Evolutionary conservation across 2,113 vertebrate species (phyloP).

Genomic region (Herpailurus yagouaroundi): DNA sequence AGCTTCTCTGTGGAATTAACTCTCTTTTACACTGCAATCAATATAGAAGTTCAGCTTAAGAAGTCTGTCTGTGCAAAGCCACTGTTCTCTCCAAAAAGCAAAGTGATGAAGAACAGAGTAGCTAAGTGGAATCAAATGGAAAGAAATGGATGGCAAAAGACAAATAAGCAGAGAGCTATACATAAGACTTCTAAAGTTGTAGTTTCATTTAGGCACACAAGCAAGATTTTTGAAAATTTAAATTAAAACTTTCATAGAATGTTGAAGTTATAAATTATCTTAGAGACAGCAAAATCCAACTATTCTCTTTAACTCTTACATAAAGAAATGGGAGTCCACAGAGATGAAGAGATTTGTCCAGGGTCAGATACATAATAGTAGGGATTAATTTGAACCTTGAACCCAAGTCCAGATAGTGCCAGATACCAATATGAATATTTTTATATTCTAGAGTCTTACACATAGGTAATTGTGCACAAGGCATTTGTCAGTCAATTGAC

Average conservation of each 20-base stretch:
- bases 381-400: not conserved
- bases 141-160: not conserved
- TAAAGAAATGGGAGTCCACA: not conserved
- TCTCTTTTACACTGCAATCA: not conserved
- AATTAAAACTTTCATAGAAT: constrained; percentile 30
- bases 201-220: not conserved
- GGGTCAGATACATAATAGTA: not conserved
- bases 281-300: not conserved
- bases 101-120: not conserved
- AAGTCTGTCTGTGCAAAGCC: not conserved
- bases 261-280: not conserved
- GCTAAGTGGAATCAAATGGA: not conserved
- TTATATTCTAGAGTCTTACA: not conserved
- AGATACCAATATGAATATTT: not conserved
- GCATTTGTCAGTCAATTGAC: not conserved
- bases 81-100: not conserved
- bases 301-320: not conserved
- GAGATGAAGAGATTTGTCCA: not conserved
- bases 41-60: not conserved
- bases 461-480: not conserved
- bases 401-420: not conserved
- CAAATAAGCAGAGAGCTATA: not conserved
- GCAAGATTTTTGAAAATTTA: not conserved
- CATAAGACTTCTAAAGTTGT: not conserved
- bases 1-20: not conserved